Evolutionary conservation across 2,113 vertebrate genomes (phyloP).

Genomic region (Telmatochromis sp.): DNA sequence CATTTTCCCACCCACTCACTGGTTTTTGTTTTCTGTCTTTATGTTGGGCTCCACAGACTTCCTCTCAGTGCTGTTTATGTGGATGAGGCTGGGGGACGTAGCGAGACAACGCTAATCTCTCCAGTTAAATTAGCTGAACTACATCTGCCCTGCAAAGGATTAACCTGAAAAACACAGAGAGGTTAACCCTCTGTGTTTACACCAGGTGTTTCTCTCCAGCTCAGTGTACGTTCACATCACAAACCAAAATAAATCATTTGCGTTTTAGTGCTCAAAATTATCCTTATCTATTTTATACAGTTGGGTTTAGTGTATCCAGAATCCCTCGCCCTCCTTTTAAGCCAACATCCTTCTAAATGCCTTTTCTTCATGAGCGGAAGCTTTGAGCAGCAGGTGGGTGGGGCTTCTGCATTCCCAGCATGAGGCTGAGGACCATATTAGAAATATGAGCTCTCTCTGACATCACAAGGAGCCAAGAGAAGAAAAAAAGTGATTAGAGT

Average conservation of each 20-base stretch:
- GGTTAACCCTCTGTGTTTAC: not conserved
- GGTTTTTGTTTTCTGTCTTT: not conserved
- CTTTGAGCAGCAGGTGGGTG: not conserved
- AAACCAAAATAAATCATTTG: not conserved
- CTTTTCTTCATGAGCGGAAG: not conserved
- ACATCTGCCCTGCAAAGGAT: slow-evolving; percentile 23
- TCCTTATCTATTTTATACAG: not conserved
- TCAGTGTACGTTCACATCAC: not conserved
- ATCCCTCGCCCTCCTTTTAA: not conserved
- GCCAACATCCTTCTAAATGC: not conserved
- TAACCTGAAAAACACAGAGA: slow-evolving; percentile 4
- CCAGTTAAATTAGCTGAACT: slow-evolving; percentile 18
- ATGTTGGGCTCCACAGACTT: not conserved
- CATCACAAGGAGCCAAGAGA: not conserved
- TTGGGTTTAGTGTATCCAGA: not conserved
- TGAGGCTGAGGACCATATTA: not conserved
- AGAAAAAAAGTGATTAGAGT: not conserved
- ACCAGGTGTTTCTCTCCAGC: not conserved
- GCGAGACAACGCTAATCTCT: slow-evolving; percentile 1
- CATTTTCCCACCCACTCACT: not conserved
- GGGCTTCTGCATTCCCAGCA: not conserved
- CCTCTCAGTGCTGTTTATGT: not conserved
- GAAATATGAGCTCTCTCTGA: not conserved
- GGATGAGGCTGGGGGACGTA: not conserved
- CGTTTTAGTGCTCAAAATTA: not conserved